Evolutionary conservation across 1,140 invertebrate genomes (phyloP).

Genomic region (Drosophila lacteicornis): DNA sequence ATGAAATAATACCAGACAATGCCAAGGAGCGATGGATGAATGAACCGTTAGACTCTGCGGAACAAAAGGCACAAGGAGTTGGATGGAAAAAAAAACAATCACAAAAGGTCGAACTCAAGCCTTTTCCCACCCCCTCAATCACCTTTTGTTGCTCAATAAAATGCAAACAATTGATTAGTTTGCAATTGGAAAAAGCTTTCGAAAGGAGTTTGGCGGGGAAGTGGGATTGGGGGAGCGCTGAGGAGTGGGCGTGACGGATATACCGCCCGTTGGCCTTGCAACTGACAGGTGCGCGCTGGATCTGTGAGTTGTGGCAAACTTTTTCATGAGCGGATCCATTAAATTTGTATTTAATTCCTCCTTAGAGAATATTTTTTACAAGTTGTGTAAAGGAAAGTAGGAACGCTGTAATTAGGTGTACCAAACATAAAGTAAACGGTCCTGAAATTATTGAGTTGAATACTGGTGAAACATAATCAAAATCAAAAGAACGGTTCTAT

Average conservation of each 20-base stretch:
- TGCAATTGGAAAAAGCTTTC: constrained; percentile 69
- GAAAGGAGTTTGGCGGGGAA: constrained; percentile 4
- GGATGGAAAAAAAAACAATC: constrained; percentile 35
- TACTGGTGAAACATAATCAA: too few species aligned
- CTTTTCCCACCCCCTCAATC: constrained; percentile 47
- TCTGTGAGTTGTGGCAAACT: neutral
- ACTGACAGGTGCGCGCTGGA: constrained; percentile 66
- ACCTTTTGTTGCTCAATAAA: constrained; percentile 78
- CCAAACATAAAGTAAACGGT: too few species aligned
- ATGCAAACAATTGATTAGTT: constrained; percentile 83
- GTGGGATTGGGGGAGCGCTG: neutral
- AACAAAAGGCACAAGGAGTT: constrained; percentile 52
- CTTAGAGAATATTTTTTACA: too few species aligned
- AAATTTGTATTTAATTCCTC: neutral
- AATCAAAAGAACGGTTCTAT: too few species aligned
- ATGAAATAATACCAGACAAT: constrained; percentile 78
- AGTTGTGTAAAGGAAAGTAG: too few species aligned
- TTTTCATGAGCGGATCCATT: neutral
- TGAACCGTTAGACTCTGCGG: constrained; percentile 39
- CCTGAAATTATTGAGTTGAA: too few species aligned
- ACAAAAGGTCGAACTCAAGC: constrained; percentile 80
- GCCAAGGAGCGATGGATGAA: constrained; percentile 54
- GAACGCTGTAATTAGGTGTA: too few species aligned
- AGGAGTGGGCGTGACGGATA: constrained; percentile 32
- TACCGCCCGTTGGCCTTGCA: constrained; percentile 40